These are phyloP conservation scores for Pachymerium ferrugineum DNA, from an alignment of 2,888 invertebrate species.

Conservation along the genomic window DNA sequence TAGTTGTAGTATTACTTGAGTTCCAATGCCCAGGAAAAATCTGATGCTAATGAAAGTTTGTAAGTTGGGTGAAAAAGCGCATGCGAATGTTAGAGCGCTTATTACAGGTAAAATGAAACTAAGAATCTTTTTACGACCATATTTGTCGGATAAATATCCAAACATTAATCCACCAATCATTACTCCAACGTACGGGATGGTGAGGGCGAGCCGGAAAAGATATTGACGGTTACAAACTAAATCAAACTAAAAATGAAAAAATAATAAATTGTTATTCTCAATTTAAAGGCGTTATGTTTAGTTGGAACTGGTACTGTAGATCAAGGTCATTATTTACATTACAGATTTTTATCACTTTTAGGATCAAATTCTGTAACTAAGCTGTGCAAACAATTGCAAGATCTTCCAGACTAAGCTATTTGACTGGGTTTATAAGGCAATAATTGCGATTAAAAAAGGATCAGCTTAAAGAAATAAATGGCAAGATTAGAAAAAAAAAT, in stretches of 20 bases:
- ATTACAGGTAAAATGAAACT: neutral
- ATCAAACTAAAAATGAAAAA: neutral
- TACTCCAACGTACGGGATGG: conserved; percentile 12
- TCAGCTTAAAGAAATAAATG: too few relatives aligned
- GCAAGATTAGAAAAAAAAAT: too few relatives aligned
- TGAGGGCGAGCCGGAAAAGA: neutral
- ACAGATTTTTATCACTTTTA: too few relatives aligned
- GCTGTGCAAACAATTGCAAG: too few relatives aligned
- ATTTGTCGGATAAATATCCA: neutral
- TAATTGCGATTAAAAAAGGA: too few relatives aligned
- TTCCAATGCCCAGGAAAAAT: neutral
- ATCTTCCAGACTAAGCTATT: too few relatives aligned
- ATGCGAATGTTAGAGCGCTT: neutral
- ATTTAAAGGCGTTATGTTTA: too few relatives aligned
- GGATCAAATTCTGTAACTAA: too few relatives aligned
- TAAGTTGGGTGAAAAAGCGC: neutral
- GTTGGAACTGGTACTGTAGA: too few relatives aligned
- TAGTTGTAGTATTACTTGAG: neutral
- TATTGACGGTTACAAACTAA: neutral
- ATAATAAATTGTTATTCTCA: neutral
- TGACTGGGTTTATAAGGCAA: too few relatives aligned
- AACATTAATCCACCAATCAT: conserved; percentile 13
- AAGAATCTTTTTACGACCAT: neutral
- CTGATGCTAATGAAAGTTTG: neutral
- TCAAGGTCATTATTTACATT: too few relatives aligned